A percentile compares a stretch with the other conserved stretches of the same genome.
phyloP scores from a whole-genome alignment of 2,888 invertebrate genomes.

The Cacoxenus indagator region DNA sequence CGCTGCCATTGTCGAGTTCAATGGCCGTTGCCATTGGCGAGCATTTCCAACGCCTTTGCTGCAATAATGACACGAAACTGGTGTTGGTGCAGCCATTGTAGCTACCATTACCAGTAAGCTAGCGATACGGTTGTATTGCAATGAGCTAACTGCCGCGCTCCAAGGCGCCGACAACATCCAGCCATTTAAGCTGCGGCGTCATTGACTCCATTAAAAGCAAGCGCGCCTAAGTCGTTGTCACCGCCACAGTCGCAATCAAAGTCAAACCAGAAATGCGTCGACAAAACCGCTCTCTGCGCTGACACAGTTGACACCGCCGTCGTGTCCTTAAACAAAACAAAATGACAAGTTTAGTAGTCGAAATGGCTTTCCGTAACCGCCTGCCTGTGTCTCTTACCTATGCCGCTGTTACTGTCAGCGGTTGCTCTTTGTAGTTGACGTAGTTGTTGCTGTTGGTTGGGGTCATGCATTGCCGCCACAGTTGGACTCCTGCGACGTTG shows the following conservation, averaged over 20 bases:
- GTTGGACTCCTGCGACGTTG: background rate
- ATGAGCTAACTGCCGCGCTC: background rate
- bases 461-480: background rate
- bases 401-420: background rate
- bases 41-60: background rate
- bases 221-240: background rate
- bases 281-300: background rate
- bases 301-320: background rate
- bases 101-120: background rate
- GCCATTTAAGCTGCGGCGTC: slow-evolving; percentile 15
- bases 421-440: background rate
- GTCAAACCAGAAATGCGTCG: background rate
- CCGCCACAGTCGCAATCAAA: no score
- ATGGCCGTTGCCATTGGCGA: background rate
- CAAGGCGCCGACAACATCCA: background rate
- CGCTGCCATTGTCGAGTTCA: background rate
- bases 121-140: background rate
- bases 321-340: background rate
- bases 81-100: background rate
- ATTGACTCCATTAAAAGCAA: slow-evolving; percentile 21
- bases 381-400: background rate
- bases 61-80: background rate
- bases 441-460: background rate
- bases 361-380: background rate
- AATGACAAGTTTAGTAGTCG: slow-evolving; percentile 16